Evolutionary conservation across 1,140 invertebrate genomes (phyloP), one percentile per base, ranked within the genome.

Genomic region (Papilio dardanus): DNA sequence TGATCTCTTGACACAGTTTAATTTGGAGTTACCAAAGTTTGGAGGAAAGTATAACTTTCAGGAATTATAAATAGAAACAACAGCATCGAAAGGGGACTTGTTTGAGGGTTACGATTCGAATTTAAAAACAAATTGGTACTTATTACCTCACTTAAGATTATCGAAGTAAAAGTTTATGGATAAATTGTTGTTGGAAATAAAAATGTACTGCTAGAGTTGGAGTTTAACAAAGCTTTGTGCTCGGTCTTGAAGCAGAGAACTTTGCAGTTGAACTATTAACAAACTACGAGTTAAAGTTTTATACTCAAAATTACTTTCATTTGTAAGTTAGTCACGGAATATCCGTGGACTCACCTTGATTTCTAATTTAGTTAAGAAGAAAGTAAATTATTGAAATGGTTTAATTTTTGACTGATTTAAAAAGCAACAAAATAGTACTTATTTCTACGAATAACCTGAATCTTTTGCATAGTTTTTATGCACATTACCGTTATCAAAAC

Each of bases 291-390:
- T 10, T 37, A 24, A 54, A 54, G 50, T 54, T 54, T 24, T 54
- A 54, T 24, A 54, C 50, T 24, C 21, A 54, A 54, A 54, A 10
- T 54, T 54, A 54, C 21, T 54, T 54, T 54, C 50, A 54, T 54
- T 24, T 54, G 50, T 24, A 54, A 28, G 21, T 24, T 28, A 54
- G 19, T 54, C 50, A 24, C 50, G 50, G 42, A 46, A 24, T 54
- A 54, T 54, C 50, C 8, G 50, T 24, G 21, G 24, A 12, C 7
- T 54, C 4, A 54, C 50, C 21, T 54, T 24, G 24, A 16, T 46
- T 46, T 6, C 16, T 46, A 46, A 46, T 46, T 46, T n/a, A 46
- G 16, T 46, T 46, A 46, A 46, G 16, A 46, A 3, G 10, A 37
- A 37, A 12, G 16, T 19, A 46, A 46, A 46, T n/a, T 3, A 46